Base-by-base conservation (phyloP, 2,797 vertebrate species). In the Macropus fuliginosus region DNA sequence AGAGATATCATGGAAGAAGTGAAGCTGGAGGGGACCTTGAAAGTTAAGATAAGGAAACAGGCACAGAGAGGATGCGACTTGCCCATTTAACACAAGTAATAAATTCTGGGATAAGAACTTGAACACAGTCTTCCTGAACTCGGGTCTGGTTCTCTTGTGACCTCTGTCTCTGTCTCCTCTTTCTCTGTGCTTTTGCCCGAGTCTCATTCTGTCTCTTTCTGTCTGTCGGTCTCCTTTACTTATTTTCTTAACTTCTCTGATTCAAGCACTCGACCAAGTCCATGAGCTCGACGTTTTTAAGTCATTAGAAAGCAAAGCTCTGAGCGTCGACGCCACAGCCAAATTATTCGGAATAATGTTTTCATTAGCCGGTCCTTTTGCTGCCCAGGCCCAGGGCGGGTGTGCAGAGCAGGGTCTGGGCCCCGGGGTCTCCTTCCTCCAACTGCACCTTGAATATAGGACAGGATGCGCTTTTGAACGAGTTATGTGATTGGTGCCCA, bases 241-340 rank as follows among this genome's bases (percentile, higher is more conserved):
- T 34, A 9, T 81, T 81, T 81, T 87, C 74, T 87, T 87, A 46
- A 87, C 13, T 50, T 87, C 74, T 50, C 40, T 11, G 21, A 46
- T 87, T 46, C 40, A 50, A 50, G 21, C 74, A 11, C 40, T 50
- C 40, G 74, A 87, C 40, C 74, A 50, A 87, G 18, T 50, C 9
- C 74, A 3, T 1, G 74, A 87, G 3, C 21, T 87, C 66, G 14
- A 18, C 18, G 5, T 18, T 8, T 40, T 40, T 9, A 1, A 24
- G 34, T 74, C 62, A 40, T 21, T 74, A 46, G 66, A 81, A 46
- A 40, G n/a, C n/a, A 2, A 81, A 46, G n/a, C 8, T 24, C 21
- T 1, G 66, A 81, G 24, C 14, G 1, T 2, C 0, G 62, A 40
- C n/a, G 3, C 18, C 6, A 40, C 0, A 24, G 66, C n/a, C 5